These are phyloP conservation scores for Parasteatoda lunata DNA, from an alignment of 2,888 invertebrate genomes.

Conservation along the genomic window DNA sequence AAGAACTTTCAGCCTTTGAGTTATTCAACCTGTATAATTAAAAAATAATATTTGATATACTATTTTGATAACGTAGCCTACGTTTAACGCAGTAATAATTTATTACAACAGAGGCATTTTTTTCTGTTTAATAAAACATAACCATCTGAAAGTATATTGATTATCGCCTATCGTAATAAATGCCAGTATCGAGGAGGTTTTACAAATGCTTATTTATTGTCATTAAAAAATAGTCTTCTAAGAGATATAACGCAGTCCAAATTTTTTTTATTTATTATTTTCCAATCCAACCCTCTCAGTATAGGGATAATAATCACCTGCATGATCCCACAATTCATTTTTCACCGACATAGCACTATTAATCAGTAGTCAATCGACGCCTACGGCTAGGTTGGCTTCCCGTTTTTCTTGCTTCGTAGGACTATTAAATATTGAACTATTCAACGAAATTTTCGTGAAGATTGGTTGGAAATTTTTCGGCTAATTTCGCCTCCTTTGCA, in stretches of 20 bases:
- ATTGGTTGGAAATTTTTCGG: not conserved
- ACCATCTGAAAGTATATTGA: conserved; percentile 19
- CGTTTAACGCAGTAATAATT: conserved; percentile 20
- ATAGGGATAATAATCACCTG: conserved; percentile 53
- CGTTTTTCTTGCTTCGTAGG: not conserved
- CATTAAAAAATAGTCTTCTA: conserved; percentile 50
- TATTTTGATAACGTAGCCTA: not conserved
- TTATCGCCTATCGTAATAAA: conserved; percentile 39
- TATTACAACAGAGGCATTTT: conserved; percentile 8
- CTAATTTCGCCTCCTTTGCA: not conserved
- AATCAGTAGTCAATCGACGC: conserved; percentile 53
- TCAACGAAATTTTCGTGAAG: not conserved
- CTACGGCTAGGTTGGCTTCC: conserved; percentile 21
- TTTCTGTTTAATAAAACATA: conserved; percentile 40
- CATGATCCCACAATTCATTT: conserved; percentile 51
- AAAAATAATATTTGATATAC: conserved; percentile 1
- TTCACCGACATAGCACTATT: conserved; percentile 47
- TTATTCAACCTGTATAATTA: not conserved
- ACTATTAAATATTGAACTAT: not conserved
- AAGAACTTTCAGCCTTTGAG: not conserved
- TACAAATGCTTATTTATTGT: conserved; percentile 54
- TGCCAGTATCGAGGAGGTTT: conserved; percentile 46
- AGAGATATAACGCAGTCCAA: conserved; percentile 15
- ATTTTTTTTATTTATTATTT: conserved; percentile 4
- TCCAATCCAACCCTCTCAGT: conserved; percentile 22